Conservation (phyloP, 2,888 invertebrate species). For the Aphidoletes aphidimyza region DNA sequence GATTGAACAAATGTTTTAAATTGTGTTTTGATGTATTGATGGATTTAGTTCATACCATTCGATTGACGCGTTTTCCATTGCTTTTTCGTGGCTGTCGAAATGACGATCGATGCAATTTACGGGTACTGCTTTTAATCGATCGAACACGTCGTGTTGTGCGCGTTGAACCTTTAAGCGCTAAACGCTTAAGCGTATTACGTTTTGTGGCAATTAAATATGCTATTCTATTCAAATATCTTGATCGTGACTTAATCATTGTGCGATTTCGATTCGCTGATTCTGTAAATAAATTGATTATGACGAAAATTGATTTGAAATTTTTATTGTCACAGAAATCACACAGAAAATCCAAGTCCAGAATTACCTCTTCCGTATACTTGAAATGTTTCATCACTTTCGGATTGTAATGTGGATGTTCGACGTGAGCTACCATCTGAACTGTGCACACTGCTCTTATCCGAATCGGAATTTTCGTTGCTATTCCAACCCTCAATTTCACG, state of each 20-base stretch:
- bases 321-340: no score
- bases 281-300: no score
- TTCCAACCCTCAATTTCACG: constrained; percentile 87
- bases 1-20: not conserved
- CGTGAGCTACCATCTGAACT: constrained; percentile 61
- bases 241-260: constrained; percentile 64
- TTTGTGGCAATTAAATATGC: constrained; percentile 80
- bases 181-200: constrained; percentile 73
- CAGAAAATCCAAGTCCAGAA: no score
- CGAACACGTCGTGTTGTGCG: constrained; percentile 61
- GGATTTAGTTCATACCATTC: constrained; percentile 55
- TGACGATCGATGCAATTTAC: constrained; percentile 57
- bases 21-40: not conserved
- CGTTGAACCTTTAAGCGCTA: constrained; percentile 70
- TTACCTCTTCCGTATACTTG: constrained; percentile 43
- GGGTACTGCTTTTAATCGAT: constrained; percentile 58
- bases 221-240: constrained; percentile 74
- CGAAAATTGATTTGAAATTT: no score
- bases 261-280: not conserved
- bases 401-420: constrained; percentile 63
- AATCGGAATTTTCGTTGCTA: constrained; percentile 68
- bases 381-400: constrained; percentile 54
- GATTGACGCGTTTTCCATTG: constrained; percentile 57
- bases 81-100: constrained; percentile 57
- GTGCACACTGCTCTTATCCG: constrained; percentile 58